Conservation (phyloP, 2,797 vertebrate species). For the Labroides dimidiatus region DNA sequence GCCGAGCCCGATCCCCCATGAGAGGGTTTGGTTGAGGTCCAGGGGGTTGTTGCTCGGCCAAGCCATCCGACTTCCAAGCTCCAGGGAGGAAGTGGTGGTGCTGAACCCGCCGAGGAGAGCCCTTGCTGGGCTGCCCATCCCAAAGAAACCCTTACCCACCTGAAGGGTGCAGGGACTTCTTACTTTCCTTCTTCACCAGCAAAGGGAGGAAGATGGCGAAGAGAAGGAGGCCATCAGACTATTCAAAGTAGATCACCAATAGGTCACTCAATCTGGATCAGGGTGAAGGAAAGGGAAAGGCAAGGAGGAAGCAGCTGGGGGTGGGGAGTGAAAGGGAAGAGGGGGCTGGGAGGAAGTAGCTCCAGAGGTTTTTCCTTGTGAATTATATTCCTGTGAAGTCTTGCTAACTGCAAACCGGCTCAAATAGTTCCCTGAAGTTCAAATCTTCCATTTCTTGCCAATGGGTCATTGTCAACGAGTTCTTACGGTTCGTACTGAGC, state of each 20-base stretch:
- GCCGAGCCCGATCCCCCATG: slow-evolving; percentile 46
- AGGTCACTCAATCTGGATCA: too few relatives aligned
- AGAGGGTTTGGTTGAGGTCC: slow-evolving; percentile 86
- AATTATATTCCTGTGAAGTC: slow-evolving; percentile 16
- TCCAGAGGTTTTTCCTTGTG: slow-evolving; percentile 13
- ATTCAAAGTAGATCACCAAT: too few relatives aligned
- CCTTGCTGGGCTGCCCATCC: slow-evolving; percentile 81
- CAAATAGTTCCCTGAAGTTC: slow-evolving; percentile 25
- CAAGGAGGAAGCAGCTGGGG: background rate
- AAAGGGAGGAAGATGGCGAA: slow-evolving; percentile 16
- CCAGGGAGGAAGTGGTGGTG: slow-evolving; percentile 83
- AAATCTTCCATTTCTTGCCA: slow-evolving; percentile 48
- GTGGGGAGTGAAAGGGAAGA: background rate
- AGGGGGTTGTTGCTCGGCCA: slow-evolving; percentile 84
- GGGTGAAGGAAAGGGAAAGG: background rate
- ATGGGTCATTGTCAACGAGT: slow-evolving; percentile 28
- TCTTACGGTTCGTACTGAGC: slow-evolving; percentile 1
- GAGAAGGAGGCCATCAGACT: slow-evolving; percentile 16
- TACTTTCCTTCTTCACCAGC: slow-evolving; percentile 29
- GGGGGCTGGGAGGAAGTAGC: slow-evolving; percentile 8
- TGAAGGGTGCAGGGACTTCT: slow-evolving; percentile 8
- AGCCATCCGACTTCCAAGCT: slow-evolving; percentile 82
- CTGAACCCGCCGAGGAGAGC: slow-evolving; percentile 80
- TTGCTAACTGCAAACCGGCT: slow-evolving; percentile 43
- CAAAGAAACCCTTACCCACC: slow-evolving; percentile 6